Conservation (phyloP, 2,888 invertebrate genomes). For the Tenthredo amoena region DNA sequence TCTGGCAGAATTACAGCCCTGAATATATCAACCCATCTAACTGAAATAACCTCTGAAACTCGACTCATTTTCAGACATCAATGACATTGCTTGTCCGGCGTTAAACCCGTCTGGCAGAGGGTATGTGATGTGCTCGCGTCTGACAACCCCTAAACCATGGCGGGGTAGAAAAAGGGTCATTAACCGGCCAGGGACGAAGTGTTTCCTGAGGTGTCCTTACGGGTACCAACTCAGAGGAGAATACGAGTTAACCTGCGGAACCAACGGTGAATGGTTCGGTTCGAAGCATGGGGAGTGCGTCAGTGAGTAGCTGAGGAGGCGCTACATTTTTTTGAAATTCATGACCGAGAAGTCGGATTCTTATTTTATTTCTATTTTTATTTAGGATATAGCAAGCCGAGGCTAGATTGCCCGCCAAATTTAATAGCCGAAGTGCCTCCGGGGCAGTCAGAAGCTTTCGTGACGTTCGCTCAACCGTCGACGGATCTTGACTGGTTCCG, state of each 20-base stretch:
- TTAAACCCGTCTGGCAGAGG: constrained; percentile 78
- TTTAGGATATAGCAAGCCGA: constrained; percentile 79
- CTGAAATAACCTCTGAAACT: not conserved
- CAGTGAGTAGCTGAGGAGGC: constrained; percentile 71
- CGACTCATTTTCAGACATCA: constrained; percentile 65
- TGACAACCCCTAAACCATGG: constrained; percentile 64
- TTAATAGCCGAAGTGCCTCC: constrained; percentile 77
- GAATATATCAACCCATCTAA: not conserved
- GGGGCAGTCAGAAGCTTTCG: constrained; percentile 77
- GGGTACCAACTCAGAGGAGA: constrained; percentile 78
- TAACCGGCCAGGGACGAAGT: constrained; percentile 79
- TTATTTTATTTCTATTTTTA: constrained; percentile 31
- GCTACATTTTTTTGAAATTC: not conserved
- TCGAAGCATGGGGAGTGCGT: constrained; percentile 78
- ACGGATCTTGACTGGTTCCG: constrained; percentile 80
- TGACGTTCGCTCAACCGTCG: constrained; percentile 79
- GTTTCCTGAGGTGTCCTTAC: constrained; percentile 78
- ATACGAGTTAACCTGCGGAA: constrained; percentile 77
- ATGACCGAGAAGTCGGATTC: not conserved
- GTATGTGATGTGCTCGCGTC: constrained; percentile 78
- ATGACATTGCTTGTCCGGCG: constrained; percentile 75
- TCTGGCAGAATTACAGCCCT: not conserved
- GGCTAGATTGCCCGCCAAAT: constrained; percentile 80
- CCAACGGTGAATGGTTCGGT: constrained; percentile 78
- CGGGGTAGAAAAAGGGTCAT: constrained; percentile 64